These are phyloP conservation scores for Hiodon alosoides DNA, from an alignment of 2,113 vertebrate genomes.

Conservation along the genomic window DNA sequence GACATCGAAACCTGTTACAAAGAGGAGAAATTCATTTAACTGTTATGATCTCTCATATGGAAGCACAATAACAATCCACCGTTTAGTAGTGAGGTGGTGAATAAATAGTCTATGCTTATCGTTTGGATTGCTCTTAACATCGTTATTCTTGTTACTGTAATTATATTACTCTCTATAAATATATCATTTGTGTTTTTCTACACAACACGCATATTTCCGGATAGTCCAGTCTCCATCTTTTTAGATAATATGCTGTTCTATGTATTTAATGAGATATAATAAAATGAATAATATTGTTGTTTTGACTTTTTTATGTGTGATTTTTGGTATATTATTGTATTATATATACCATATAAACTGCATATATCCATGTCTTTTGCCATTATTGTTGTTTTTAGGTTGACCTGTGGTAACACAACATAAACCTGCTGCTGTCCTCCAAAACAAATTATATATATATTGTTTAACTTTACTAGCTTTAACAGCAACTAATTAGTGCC, in stretches of 20 bases:
- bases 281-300: slow-evolving; percentile 61
- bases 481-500: too few relatives aligned
- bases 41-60: slow-evolving; percentile 62
- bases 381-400: too few relatives aligned
- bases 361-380: not conserved
- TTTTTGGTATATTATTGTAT: not conserved
- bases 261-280: slow-evolving; percentile 64
- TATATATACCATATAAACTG: not conserved
- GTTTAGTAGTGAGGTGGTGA: slow-evolving; percentile 61
- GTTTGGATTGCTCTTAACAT: slow-evolving; percentile 63
- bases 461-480: too few relatives aligned
- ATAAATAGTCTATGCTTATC: slow-evolving; percentile 45
- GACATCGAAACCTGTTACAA: slow-evolving; percentile 24
- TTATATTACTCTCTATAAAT: slow-evolving; percentile 48
- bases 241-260: slow-evolving; percentile 59
- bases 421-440: too few relatives aligned
- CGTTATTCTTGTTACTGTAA: slow-evolving; percentile 46
- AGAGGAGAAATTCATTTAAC: slow-evolving; percentile 50
- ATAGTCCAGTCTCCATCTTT: slow-evolving; percentile 54
- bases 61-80: slow-evolving; percentile 65
- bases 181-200: slow-evolving; percentile 51
- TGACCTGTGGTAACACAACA: too few relatives aligned
- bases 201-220: slow-evolving; percentile 54
- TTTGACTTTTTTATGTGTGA: not conserved
- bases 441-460: too few relatives aligned